phyloP scores from a whole-genome alignment of 2,113 vertebrate genomes.

The Dromaius novaehollandiae region DNA sequence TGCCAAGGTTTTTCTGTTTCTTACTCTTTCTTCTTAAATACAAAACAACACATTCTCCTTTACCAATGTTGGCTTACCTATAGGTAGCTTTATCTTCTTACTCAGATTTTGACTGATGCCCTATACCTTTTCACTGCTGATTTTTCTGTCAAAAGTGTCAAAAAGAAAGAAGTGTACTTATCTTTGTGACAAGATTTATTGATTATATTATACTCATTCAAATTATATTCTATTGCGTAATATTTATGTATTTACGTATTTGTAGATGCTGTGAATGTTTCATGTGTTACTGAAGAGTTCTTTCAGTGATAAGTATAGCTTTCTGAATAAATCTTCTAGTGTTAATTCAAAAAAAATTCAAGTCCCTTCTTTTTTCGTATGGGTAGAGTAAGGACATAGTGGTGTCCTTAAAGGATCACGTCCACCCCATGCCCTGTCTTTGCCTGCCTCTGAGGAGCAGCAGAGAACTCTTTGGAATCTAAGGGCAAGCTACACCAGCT shows the following conservation, averaged over 20 bases:
- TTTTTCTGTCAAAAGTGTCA: not conserved
- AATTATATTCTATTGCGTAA: not conserved
- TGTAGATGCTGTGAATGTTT: not conserved
- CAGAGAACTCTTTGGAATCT: not conserved
- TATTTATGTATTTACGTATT: not conserved
- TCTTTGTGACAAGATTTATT: not conserved
- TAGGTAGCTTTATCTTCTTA: not conserved
- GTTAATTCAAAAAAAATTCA: not conserved
- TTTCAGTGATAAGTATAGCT: not conserved
- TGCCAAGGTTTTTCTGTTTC: not conserved
- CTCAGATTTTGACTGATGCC: not conserved
- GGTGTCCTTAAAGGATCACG: not conserved
- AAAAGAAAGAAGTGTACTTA: not conserved
- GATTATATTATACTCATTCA: not conserved
- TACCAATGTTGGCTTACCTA: not conserved
- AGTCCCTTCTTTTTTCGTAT: not conserved
- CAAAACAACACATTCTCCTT: not conserved
- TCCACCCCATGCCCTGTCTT: not conserved
- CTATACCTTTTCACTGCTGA: not conserved
- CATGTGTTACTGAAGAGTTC: not conserved
- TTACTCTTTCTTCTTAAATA: not conserved
- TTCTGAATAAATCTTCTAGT: not conserved
- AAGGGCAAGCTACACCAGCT: not conserved
- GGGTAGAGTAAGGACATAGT: not conserved
- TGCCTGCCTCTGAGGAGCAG: not conserved